Evolutionary conservation across 1,140 invertebrate genomes (phyloP).

Genomic region (Caenorhabditis briggsae): DNA sequence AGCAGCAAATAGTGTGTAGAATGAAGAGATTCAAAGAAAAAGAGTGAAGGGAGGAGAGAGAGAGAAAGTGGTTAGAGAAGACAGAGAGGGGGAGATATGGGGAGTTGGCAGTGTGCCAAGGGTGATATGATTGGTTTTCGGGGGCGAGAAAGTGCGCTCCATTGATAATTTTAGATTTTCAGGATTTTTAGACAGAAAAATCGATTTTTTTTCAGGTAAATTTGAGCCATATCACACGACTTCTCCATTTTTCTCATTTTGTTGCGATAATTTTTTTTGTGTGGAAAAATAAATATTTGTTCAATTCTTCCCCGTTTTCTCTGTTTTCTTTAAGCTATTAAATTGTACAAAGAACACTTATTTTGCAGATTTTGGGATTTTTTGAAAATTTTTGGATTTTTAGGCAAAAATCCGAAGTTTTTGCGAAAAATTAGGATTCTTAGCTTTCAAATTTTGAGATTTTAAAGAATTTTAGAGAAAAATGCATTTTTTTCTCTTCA

Average conservation of each 20-base stretch:
- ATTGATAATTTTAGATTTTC: not conserved
- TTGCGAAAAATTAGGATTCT: too few relatives aligned
- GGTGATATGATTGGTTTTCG: not conserved
- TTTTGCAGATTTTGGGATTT: not conserved
- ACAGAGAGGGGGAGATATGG: not conserved
- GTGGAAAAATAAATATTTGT: too few relatives aligned
- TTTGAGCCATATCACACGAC: too few relatives aligned
- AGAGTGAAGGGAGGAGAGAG: not conserved
- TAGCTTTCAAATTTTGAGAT: not conserved
- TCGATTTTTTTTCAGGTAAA: too few relatives aligned
- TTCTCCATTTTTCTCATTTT: too few relatives aligned
- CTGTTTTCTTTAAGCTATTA: not conserved
- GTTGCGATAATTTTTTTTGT: too few relatives aligned
- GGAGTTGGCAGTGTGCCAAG: not conserved
- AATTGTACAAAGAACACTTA: conserved; percentile 5
- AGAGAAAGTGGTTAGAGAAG: not conserved
- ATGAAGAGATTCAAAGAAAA: not conserved
- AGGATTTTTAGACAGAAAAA: too few relatives aligned
- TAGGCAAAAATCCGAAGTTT: not conserved
- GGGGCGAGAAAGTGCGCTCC: not conserved
- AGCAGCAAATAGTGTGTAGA: not conserved
- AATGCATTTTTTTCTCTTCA: not conserved
- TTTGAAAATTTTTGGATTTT: not conserved
- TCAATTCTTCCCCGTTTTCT: not conserved
- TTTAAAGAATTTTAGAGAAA: not conserved